These are phyloP conservation scores for Leucophenga maculata DNA, from an alignment of 2,888 invertebrate species.

Conservation along the genomic window DNA sequence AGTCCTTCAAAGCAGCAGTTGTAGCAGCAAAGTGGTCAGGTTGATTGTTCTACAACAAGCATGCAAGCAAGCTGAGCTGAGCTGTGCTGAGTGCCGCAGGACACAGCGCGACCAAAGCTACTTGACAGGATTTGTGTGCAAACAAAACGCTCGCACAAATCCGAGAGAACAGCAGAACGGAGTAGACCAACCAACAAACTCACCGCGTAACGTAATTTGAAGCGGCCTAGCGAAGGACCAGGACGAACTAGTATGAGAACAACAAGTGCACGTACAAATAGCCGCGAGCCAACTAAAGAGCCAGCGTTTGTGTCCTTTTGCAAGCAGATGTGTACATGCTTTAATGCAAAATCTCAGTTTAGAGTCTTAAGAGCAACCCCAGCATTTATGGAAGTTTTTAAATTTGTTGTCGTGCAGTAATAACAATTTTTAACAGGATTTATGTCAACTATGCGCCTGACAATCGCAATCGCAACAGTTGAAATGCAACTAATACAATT, in stretches of 20 bases:
- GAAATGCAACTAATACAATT: not conserved
- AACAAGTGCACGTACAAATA: conserved; percentile 61
- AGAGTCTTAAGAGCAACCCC: not conserved
- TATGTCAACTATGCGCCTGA: not conserved
- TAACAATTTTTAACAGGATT: conserved; percentile 14
- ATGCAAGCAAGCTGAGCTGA: not conserved
- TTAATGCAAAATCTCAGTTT: conserved; percentile 14
- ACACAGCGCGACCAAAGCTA: conserved; percentile 19
- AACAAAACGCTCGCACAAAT: conserved; percentile 10
- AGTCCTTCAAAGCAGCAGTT: conserved; percentile 18
- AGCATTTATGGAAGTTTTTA: not conserved
- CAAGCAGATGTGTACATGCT: conserved; percentile 16
- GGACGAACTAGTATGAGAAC: conserved; percentile 28
- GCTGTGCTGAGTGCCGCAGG: not conserved
- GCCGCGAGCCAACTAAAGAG: conserved; percentile 43
- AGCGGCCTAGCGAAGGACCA: conserved; percentile 29
- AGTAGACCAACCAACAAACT: conserved; percentile 7
- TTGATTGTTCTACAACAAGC: conserved; percentile 14
- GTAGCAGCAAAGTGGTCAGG: conserved; percentile 17
- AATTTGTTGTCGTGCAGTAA: not conserved
- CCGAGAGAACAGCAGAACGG: not conserved
- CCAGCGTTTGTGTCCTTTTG: conserved; percentile 1
- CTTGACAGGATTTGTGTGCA: conserved; percentile 20
- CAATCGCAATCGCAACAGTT: not conserved
- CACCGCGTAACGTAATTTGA: conserved; percentile 27